These are phyloP conservation scores for Planiliza haematocheilus DNA, from an alignment of 2,113 vertebrate species.

Conservation along the genomic window DNA sequence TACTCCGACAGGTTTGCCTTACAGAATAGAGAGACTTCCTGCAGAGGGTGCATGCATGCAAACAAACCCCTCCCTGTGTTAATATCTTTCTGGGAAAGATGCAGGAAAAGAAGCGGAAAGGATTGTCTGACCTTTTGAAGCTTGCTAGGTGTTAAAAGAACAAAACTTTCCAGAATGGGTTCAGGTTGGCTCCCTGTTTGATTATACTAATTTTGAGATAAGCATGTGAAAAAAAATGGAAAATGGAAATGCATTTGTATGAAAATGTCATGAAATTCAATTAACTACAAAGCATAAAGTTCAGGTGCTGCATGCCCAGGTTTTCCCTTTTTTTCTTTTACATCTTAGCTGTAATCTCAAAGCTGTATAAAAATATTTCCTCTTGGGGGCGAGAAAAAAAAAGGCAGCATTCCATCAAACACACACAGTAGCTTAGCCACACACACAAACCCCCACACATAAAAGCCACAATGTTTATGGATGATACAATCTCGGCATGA, in stretches of 20 bases:
- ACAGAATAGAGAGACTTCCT: no score
- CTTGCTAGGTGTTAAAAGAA: background rate
- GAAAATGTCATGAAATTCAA: conserved; percentile 56
- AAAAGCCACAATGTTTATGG: conserved; percentile 62
- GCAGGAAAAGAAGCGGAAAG: background rate
- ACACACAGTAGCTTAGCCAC: background rate
- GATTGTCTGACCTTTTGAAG: conserved; percentile 15
- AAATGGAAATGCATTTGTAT: conserved; percentile 27
- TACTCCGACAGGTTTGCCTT: no score
- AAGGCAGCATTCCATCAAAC: conserved; percentile 19
- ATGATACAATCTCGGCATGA: conserved; percentile 62
- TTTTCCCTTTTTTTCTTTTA: conserved; percentile 4
- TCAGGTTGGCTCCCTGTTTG: background rate
- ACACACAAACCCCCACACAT: background rate
- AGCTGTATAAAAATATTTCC: conserved; percentile 40
- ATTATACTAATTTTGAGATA: conserved; percentile 33
- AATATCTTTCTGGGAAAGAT: background rate
- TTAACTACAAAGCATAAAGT: conserved; percentile 37
- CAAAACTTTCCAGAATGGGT: background rate
- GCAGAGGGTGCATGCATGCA: no score
- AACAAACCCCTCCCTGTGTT: background rate
- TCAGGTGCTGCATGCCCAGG: conserved; percentile 9
- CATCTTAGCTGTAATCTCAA: conserved; percentile 17
- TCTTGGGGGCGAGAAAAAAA: background rate
- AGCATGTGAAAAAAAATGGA: background rate